Evolutionary conservation across 2,113 vertebrate species (phyloP).

Genomic region (Galbula dea): DNA sequence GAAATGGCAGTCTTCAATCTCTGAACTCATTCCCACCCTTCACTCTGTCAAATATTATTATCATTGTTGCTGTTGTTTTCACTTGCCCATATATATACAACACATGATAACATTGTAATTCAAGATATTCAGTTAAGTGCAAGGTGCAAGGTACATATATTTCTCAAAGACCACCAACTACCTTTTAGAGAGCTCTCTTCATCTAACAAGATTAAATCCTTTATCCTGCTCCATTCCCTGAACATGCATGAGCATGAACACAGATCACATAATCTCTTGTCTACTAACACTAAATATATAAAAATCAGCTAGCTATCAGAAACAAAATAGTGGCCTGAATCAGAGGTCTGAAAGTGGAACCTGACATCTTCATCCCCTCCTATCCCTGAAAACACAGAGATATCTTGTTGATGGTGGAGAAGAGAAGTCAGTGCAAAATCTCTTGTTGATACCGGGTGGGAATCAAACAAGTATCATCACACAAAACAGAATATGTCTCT

Average conservation of each 20-base stretch:
- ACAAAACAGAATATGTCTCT: neutral
- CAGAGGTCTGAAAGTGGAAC: neutral
- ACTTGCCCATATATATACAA: neutral
- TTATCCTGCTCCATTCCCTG: neutral
- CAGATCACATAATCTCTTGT: neutral
- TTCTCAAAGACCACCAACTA: neutral
- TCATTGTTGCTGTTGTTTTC: neutral
- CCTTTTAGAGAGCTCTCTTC: neutral
- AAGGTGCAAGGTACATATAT: neutral
- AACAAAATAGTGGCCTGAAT: neutral
- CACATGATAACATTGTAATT: neutral
- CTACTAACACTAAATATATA: neutral
- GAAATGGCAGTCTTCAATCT: neutral
- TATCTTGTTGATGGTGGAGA: neutral
- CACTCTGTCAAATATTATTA: neutral
- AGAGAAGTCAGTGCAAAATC: neutral
- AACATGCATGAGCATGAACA: too few relatives aligned
- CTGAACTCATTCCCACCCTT: neutral
- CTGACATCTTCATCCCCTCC: neutral
- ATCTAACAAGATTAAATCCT: neutral
- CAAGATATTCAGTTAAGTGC: neutral
- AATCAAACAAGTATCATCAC: accelerated
- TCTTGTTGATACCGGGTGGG: neutral
- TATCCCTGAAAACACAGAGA: neutral
- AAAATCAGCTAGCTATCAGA: neutral